Percentiles rank a stretch among this genome's conserved stretches.
Evolutionary conservation across 2,113 vertebrate species (phyloP).

Genomic region (Engystomops pustulosus): DNA sequence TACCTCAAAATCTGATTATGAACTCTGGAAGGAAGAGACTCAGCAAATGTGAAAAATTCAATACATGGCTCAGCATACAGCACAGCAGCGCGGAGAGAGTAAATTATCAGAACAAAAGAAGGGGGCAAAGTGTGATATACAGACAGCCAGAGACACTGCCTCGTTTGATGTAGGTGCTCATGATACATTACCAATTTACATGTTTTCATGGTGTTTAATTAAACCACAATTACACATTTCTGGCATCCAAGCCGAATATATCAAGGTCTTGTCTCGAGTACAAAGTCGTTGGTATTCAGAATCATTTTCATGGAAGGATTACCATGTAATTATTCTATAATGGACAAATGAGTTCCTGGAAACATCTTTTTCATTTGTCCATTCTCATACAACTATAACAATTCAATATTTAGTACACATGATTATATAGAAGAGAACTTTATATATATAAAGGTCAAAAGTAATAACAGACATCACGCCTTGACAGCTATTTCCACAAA

Average conservation of each 20-base stretch:
- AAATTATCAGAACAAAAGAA: constrained; percentile 13
- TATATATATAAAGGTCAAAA: neutral
- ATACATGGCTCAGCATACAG: constrained; percentile 36
- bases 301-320: neutral
- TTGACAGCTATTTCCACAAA: neutral
- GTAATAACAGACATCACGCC: too few relatives aligned
- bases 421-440: neutral
- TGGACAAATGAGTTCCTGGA: constrained; percentile 1
- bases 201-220: constrained; percentile 1
- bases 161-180: neutral
- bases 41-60: constrained; percentile 49
- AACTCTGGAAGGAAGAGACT: constrained; percentile 39
- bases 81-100: constrained; percentile 12
- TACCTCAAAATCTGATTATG: constrained; percentile 46
- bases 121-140: neutral
- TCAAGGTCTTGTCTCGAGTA: neutral
- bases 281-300: neutral
- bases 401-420: neutral
- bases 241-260: neutral
- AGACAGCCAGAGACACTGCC: neutral
- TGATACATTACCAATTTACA: neutral
- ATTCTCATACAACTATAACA: neutral
- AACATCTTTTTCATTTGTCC: neutral
- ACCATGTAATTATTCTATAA: neutral
- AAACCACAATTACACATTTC: neutral